Conservation (phyloP, 2,888 invertebrate genomes). For the Ferdinandea cuprea region DNA sequence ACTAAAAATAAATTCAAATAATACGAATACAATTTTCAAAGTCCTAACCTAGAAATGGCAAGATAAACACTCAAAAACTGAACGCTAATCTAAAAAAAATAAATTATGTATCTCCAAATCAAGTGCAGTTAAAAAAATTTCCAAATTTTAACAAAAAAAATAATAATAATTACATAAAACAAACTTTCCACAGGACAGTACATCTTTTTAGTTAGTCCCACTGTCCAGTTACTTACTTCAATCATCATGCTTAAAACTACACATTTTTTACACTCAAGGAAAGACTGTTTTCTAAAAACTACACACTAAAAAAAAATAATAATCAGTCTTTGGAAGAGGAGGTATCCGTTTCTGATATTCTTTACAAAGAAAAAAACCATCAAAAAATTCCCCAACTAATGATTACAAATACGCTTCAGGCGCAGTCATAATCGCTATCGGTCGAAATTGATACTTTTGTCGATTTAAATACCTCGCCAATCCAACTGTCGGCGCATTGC, state of each 20-base stretch:
- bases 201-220: not conserved
- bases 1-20: no score
- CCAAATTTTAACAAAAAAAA: no score
- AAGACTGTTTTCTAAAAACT: conserved; percentile 16
- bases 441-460: conserved; percentile 79
- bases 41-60: no score
- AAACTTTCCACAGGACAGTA: not conserved
- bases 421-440: conserved; percentile 66
- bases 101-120: no score
- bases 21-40: no score
- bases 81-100: no score
- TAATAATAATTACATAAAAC: no score
- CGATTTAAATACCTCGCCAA: conserved; percentile 87
- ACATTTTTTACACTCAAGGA: not conserved
- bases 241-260: no score
- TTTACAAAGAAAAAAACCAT: conserved; percentile 10
- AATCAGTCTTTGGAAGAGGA: conserved; percentile 72
- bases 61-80: no score
- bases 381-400: conserved; percentile 26
- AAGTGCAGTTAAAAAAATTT: no score
- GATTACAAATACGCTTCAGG: conserved; percentile 58
- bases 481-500: conserved; percentile 86
- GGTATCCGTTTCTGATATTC: conserved; percentile 53
- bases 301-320: conserved; percentile 18
- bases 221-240: not conserved